Conservation (phyloP, 2,113 vertebrate genomes). For the Archocentrus centrarchus region DNA sequence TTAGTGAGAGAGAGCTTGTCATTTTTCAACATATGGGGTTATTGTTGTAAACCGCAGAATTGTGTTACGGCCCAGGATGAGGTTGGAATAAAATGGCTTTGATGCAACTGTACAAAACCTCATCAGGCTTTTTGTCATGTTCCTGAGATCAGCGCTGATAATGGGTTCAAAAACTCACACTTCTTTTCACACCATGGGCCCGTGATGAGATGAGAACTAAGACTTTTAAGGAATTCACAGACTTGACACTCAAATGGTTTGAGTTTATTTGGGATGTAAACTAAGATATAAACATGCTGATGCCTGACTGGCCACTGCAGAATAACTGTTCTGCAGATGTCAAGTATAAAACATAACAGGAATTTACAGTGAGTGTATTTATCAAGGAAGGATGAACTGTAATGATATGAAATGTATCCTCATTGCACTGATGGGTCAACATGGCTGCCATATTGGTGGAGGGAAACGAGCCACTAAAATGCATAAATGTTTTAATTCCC, state of each 20-base stretch:
- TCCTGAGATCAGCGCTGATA: neutral
- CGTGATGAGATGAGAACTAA: neutral
- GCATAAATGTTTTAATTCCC: too few relatives aligned
- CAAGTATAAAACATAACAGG: too few relatives aligned
- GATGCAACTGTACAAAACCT: neutral
- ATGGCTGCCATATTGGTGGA: neutral
- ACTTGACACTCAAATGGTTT: neutral
- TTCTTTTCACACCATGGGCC: neutral
- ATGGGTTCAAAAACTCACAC: neutral
- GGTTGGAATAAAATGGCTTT: neutral
- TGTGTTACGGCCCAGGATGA: fast-evolving
- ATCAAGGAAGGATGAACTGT: neutral
- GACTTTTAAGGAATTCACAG: neutral
- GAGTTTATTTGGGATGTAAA: neutral
- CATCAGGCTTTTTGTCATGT: neutral
- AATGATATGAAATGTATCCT: neutral
- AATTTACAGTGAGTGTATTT: too few relatives aligned
- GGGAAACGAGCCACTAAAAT: too few relatives aligned
- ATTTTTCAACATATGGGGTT: too few relatives aligned
- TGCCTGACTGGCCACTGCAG: fast-evolving
- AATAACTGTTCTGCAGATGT: neutral
- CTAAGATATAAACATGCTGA: neutral
- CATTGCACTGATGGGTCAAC: neutral
- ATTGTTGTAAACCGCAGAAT: neutral
- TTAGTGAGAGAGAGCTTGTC: neutral